Conservation (phyloP, 2,113 vertebrate species). For the Motacilla tschutschensis region DNA sequence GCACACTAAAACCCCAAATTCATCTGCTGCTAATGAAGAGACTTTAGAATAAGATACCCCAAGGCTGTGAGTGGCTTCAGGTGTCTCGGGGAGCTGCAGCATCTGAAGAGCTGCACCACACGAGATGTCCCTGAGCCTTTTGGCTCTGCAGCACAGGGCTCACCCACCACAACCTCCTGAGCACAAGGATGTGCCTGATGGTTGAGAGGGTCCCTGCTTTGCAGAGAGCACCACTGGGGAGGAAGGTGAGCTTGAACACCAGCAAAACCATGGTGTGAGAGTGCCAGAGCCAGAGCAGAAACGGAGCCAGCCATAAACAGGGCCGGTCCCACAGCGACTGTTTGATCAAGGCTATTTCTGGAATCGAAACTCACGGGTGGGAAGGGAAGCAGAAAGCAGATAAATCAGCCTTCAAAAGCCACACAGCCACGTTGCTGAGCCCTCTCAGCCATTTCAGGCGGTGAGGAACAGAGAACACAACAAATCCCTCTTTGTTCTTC, state of each 20-base stretch:
- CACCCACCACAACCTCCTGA: background rate
- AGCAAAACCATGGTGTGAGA: background rate
- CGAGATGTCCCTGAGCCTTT: fast-evolving
- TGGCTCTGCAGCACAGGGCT: background rate
- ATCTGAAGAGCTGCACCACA: background rate
- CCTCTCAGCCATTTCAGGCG: background rate
- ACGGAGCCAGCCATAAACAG: background rate
- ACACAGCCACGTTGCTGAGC: background rate
- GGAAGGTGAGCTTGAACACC: background rate
- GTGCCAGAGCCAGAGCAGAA: background rate
- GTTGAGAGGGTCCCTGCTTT: background rate
- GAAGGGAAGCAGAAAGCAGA: constrained; percentile 23
- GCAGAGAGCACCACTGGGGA: fast-evolving
- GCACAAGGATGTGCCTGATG: background rate
- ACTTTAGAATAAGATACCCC: background rate
- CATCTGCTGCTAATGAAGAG: background rate
- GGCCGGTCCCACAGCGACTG: fast-evolving
- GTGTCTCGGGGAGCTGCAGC: background rate
- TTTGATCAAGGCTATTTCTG: constrained; percentile 16
- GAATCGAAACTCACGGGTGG: background rate
- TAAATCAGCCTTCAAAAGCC: constrained; percentile 7
- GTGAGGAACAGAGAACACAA: background rate
- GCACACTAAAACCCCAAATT: background rate
- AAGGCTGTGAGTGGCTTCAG: background rate
- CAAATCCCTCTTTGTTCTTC: constrained; percentile 50